phyloP scores from a whole-genome alignment of 2,797 vertebrate species.

The Manis crassicaudata region DNA sequence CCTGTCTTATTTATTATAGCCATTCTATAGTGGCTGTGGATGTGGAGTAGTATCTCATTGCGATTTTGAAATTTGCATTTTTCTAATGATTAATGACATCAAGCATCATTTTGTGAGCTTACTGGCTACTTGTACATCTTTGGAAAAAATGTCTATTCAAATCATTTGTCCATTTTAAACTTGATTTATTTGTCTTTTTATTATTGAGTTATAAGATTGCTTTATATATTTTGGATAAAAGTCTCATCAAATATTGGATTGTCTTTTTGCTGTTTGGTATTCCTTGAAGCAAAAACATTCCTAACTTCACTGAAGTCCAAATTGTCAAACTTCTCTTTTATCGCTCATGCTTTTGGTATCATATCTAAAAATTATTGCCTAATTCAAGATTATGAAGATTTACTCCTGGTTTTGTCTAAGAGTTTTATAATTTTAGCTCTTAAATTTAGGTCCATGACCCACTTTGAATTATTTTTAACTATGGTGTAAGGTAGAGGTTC shows the following conservation, averaged over 20 bases:
- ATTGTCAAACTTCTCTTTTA: neutral
- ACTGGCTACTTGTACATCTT: neutral
- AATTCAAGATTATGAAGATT: neutral
- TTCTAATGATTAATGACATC: neutral
- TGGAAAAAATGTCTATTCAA: neutral
- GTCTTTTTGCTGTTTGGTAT: neutral
- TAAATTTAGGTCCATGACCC: neutral
- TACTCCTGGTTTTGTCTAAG: neutral
- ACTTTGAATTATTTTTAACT: constrained; percentile 8
- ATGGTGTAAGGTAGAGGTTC: neutral
- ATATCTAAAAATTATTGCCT: constrained; percentile 26
- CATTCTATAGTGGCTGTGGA: neutral
- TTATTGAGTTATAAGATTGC: neutral
- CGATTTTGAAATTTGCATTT: neutral
- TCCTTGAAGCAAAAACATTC: neutral
- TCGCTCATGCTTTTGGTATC: neutral
- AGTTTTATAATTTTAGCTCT: neutral
- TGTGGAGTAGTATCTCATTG: neutral
- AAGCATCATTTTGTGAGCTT: neutral
- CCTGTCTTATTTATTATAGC: neutral
- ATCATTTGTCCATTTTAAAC: neutral
- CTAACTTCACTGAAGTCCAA: neutral
- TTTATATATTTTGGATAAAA: neutral
- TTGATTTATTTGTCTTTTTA: neutral
- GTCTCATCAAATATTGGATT: neutral